phyloP scores from a whole-genome alignment of 2,113 vertebrate genomes.

The Periophthalmus modestus region DNA sequence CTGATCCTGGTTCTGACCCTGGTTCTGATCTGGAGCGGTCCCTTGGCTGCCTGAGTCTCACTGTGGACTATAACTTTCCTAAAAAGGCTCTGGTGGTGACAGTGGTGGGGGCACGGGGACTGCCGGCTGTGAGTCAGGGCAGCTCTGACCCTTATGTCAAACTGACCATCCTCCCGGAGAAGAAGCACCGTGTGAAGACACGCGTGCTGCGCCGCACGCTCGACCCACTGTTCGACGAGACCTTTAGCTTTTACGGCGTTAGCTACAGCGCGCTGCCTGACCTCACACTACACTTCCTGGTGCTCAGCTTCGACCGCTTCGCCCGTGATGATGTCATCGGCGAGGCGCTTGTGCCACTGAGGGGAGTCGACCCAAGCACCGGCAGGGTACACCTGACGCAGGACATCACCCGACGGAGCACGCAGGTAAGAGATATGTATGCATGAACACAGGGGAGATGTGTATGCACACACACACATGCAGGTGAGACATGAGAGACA shows the following conservation, averaged over 20 bases:
- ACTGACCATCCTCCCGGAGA: constrained; percentile 97
- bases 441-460: neutral
- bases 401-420: constrained; percentile 92
- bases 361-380: constrained; percentile 91
- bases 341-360: constrained; percentile 91
- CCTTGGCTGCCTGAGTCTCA: constrained; percentile 87
- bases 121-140: constrained; percentile 88
- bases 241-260: constrained; percentile 97
- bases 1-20: constrained; percentile 48
- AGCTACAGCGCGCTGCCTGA: constrained; percentile 92
- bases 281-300: constrained; percentile 93
- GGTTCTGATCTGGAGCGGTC: constrained; percentile 64
- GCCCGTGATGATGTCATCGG: constrained; percentile 94
- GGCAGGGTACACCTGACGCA: constrained; percentile 90
- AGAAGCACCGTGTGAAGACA: constrained; percentile 95
- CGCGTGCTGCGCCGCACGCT: constrained; percentile 92
- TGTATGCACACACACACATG: neutral
- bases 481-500: neutral
- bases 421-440: constrained; percentile 79
- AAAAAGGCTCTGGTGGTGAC: constrained; percentile 97
- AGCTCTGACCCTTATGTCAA: constrained; percentile 95
- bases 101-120: constrained; percentile 88
- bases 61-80: constrained; percentile 97
- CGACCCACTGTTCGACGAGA: constrained; percentile 93
- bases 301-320: constrained; percentile 95